Base-by-base conservation (phyloP, 1,140 invertebrate genomes). In the Euwallacea similis region DNA sequence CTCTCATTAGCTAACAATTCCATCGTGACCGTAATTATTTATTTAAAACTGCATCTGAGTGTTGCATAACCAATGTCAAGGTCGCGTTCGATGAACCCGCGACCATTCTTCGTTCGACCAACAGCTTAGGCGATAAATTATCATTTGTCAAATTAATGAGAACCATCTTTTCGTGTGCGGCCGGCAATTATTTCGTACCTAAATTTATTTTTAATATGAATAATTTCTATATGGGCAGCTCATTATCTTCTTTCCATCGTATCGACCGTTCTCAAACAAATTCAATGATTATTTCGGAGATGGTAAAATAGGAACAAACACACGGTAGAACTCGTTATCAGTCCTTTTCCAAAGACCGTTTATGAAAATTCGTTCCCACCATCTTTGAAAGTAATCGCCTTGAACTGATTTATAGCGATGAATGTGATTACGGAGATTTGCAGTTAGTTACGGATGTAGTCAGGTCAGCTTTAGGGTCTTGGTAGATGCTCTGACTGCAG, bases 51-150 rank as follows among this genome's bases (percentile, higher is more conserved):
- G 63, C 50, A 66, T 50, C 43, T 7, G 43, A 46, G 9, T 16
- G 46, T 67, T 68, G 13, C 58, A 59, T 60, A 68, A 59, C 56
- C 44, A 46, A 60, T 59, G 66, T 60, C 66, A 68, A 68, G 66
- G 66, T 46, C 66, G 42, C 58, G 50, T 11, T 8, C 65, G 65
- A 42, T 66, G 65, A 66, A 66, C 65, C 42, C 54, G 7, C 10
- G 7, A 16, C 42, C 42, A 46, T 56, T n/a, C n/a, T 33, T 21
- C 11, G 42, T 44, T 64, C 43, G n/a, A 13, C 8, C 7, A 54
- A 33, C 43, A 58, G n/a, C 21, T 41, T 42, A 66, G 44, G 9
- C 44, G 8, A 66, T 66, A 47, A 15, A 47, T 66, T 47, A 66
- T 47, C 46, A 47, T 66, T 66, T 53, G 63, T 44, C 63, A 66